phyloP scores from a whole-genome alignment of 2,113 vertebrate genomes.

The Synodontis membranacea region DNA sequence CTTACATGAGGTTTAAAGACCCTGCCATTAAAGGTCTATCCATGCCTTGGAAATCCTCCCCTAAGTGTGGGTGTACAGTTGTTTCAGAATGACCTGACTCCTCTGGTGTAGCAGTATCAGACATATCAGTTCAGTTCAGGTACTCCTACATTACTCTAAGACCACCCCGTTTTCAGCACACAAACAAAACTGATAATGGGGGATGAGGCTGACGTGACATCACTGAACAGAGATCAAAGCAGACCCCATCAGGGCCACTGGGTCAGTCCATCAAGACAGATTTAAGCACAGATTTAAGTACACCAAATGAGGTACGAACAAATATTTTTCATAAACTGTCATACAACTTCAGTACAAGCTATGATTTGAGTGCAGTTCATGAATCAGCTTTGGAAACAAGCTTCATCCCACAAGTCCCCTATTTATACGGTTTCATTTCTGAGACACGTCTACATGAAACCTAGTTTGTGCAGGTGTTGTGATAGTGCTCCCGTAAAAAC shows the following conservation, averaged over 20 bases:
- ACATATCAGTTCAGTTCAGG: slow-evolving; percentile 60
- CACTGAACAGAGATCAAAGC: slow-evolving; percentile 63
- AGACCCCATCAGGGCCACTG: slow-evolving; percentile 48
- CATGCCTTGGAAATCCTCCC: neutral
- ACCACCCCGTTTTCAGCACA: slow-evolving; percentile 62
- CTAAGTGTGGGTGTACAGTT: neutral
- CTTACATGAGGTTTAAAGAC: neutral
- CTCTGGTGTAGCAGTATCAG: slow-evolving; percentile 71
- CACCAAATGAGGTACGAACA: neutral
- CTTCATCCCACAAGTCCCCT: neutral
- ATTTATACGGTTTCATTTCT: neutral
- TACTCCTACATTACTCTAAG: slow-evolving; percentile 68
- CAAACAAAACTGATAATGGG: slow-evolving; percentile 67
- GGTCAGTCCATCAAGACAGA: slow-evolving; percentile 55
- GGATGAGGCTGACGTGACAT: slow-evolving; percentile 56
- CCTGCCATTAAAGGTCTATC: neutral
- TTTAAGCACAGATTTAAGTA: neutral
- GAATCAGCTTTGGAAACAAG: neutral
- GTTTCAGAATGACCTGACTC: neutral
- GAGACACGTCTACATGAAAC: neutral
- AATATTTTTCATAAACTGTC: neutral
- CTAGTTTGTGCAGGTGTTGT: neutral
- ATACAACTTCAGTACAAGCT: neutral
- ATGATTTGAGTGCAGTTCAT: neutral
- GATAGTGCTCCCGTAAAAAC: neutral